Evolutionary conservation across 2,888 invertebrate species (phyloP).

Genomic region (Geophilus truncorum): DNA sequence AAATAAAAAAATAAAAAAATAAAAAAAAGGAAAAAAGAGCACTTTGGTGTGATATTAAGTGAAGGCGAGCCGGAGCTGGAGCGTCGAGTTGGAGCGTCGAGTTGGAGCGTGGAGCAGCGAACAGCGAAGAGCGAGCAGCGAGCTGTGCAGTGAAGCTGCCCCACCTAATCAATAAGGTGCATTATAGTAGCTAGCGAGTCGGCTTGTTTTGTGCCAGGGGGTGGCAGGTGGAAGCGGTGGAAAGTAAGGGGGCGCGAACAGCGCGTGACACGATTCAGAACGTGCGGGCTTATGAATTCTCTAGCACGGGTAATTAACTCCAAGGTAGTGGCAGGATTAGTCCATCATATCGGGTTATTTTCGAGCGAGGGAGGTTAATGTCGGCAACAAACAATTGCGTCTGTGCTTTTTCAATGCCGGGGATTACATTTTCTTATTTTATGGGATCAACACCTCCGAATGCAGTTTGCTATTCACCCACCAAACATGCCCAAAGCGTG

Average conservation of each 20-base stretch:
- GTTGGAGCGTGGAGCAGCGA: neutral
- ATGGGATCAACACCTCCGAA: neutral
- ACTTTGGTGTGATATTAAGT: neutral
- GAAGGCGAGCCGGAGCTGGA: neutral
- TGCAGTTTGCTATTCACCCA: no score
- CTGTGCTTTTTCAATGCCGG: neutral
- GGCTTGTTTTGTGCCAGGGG: neutral
- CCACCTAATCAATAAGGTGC: constrained; percentile 15
- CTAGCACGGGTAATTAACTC: constrained; percentile 15
- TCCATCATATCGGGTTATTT: constrained; percentile 17
- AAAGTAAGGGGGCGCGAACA: neutral
- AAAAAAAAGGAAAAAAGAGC: neutral
- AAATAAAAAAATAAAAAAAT: neutral
- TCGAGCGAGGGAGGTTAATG: neutral
- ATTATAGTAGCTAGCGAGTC: constrained; percentile 16
- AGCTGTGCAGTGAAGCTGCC: neutral
- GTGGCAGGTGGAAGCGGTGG: no score
- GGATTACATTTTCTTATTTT: constrained; percentile 3
- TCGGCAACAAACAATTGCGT: neutral
- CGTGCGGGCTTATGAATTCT: constrained; percentile 11
- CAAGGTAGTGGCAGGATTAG: constrained; percentile 10
- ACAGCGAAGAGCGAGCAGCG: neutral
- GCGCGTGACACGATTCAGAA: constrained; percentile 14
- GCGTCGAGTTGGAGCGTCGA: neutral
- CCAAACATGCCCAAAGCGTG: no score